Evolutionary conservation across 2,797 vertebrate species (phyloP).

Genomic region (Heterohyrax brucei): DNA sequence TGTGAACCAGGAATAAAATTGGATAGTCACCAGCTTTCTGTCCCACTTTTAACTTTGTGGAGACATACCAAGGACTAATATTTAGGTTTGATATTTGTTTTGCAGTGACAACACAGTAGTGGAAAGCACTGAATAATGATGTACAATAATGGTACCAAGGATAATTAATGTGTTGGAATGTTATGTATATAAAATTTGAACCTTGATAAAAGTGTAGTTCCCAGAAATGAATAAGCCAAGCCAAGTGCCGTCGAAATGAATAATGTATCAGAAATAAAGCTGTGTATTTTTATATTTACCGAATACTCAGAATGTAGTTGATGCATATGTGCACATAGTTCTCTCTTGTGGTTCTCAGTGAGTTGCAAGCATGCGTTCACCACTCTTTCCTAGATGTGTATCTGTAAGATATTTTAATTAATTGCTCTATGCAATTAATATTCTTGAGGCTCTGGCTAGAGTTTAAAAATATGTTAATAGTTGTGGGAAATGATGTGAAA

Average conservation of each 20-base stretch:
- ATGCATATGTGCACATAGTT: background rate
- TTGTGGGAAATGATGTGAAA: background rate
- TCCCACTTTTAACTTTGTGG: background rate
- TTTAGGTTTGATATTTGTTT: background rate
- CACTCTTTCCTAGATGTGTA: background rate
- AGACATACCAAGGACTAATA: background rate
- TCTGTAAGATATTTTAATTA: background rate
- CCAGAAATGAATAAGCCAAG: background rate
- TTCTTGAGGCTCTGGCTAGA: slow-evolving; percentile 35
- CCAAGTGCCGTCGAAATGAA: too few relatives aligned
- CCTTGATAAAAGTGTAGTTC: background rate
- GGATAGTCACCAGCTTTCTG: background rate
- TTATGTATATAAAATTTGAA: background rate
- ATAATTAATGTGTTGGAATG: background rate
- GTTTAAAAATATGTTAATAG: slow-evolving; percentile 19
- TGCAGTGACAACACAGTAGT: background rate
- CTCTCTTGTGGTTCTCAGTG: background rate
- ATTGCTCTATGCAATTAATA: slow-evolving; percentile 21
- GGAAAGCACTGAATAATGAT: background rate
- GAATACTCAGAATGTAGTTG: background rate
- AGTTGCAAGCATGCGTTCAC: background rate
- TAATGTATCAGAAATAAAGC: background rate
- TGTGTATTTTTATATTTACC: slow-evolving; percentile 22
- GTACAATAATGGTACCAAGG: background rate
- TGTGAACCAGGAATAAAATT: background rate